Conservation (phyloP, 2,113 vertebrate genomes). For the Girardinichthys multiradiatus region DNA sequence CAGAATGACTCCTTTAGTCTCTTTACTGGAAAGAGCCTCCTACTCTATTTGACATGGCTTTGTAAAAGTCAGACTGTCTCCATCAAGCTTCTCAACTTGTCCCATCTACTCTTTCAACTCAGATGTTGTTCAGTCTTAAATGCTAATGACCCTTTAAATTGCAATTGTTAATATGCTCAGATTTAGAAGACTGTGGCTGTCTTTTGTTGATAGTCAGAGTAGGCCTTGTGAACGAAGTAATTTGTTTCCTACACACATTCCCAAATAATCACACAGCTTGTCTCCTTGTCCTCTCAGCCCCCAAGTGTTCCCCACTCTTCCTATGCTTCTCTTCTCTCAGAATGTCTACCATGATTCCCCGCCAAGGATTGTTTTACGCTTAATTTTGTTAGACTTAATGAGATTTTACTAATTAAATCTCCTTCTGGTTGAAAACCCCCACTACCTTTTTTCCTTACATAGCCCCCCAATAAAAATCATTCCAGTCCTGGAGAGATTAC, state of each 20-base stretch:
- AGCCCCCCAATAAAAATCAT: neutral
- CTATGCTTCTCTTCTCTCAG: conserved; percentile 2
- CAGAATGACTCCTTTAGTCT: neutral
- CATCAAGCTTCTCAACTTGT: neutral
- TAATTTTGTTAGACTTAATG: conserved; percentile 99
- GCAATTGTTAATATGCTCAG: too few species aligned
- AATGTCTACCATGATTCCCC: conserved; percentile 77
- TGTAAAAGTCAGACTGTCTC: neutral
- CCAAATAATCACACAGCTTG: conserved; percentile 74
- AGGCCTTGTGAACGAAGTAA: neutral
- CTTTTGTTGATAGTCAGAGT: neutral
- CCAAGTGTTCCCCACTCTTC: conserved; percentile 40
- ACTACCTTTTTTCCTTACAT: conserved; percentile 16
- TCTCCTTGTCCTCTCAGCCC: conserved; percentile 77
- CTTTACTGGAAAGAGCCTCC: neutral
- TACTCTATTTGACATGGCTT: neutral
- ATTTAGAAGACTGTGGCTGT: too few species aligned
- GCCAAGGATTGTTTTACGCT: conserved; percentile 95
- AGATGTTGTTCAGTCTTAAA: too few species aligned
- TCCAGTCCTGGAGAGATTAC: conserved; percentile 84
- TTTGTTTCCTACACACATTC: conserved; percentile 52
- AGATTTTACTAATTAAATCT: conserved; percentile 99
- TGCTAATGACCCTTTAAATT: too few species aligned
- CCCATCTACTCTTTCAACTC: too few species aligned
- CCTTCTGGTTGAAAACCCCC: conserved; percentile 85